Conservation (phyloP, 2,797 vertebrate genomes). For the Hippocampus kuda region DNA sequence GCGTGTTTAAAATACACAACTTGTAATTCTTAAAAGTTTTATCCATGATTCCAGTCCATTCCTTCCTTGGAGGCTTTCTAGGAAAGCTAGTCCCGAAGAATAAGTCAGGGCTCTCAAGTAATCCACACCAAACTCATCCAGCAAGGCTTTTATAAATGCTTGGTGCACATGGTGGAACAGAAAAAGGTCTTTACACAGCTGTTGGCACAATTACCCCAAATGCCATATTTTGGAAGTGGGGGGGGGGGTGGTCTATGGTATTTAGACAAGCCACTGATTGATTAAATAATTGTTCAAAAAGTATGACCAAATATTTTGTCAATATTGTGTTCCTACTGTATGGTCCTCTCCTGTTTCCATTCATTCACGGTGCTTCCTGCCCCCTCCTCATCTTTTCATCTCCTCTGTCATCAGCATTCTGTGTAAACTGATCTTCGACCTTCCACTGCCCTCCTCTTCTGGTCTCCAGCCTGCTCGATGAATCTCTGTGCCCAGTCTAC, state of each 20-base stretch:
- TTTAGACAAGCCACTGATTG: neutral
- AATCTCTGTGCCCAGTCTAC: slow-evolving; percentile 13
- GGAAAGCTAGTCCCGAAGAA: neutral
- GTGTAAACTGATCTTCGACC: slow-evolving; percentile 22
- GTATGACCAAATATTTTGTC: neutral
- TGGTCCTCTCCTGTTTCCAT: slow-evolving; percentile 15
- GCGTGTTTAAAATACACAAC: neutral
- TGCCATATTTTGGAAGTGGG: neutral
- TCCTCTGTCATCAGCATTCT: slow-evolving; percentile 20
- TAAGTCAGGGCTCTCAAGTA: neutral
- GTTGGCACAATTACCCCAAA: neutral
- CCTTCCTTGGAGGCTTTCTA: no score
- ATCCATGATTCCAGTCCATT: no score
- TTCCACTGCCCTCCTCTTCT: slow-evolving; percentile 28
- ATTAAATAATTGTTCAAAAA: neutral
- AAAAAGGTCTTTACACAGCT: neutral
- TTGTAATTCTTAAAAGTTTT: no score
- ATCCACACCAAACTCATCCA: neutral
- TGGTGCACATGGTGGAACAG: neutral
- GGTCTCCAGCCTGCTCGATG: slow-evolving; percentile 15
- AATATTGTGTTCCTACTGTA: neutral
- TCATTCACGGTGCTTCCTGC: neutral
- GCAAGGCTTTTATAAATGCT: neutral
- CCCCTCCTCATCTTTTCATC: slow-evolving; percentile 5
- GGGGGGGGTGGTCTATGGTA: neutral